A percentile compares a stretch with the other conserved stretches of the same genome.
Evolutionary conservation across 2,113 vertebrate genomes (phyloP).

Genomic region (Pituophis catenifer): DNA sequence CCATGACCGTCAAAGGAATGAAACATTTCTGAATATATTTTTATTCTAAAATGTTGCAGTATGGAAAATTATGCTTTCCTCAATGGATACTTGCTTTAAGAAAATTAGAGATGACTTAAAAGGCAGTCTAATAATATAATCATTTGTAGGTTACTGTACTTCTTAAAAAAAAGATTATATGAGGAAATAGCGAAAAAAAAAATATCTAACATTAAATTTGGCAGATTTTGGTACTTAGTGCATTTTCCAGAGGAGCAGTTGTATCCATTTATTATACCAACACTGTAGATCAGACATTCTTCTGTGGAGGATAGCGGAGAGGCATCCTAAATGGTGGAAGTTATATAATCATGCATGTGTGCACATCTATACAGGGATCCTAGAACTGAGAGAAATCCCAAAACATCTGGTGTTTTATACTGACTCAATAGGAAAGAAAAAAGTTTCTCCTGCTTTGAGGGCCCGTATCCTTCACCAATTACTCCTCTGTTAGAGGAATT

Average conservation of each 20-base stretch:
- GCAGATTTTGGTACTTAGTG: background rate
- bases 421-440: background rate
- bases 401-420: background rate
- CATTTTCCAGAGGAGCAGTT: too few species aligned
- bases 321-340: background rate
- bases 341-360: too few species aligned
- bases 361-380: background rate
- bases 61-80: background rate
- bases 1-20: background rate
- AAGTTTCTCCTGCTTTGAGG: too few species aligned
- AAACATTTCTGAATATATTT: background rate
- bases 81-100: background rate
- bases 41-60: background rate
- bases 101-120: background rate
- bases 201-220: background rate
- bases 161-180: background rate
- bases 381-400: background rate
- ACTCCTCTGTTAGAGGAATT: too few species aligned
- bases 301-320: background rate
- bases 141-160: background rate
- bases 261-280: background rate
- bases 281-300: background rate
- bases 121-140: background rate
- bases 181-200: background rate
- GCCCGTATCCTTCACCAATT: too few species aligned